These are phyloP conservation scores for Penaeus indicus DNA, from an alignment of 1,140 invertebrate genomes.

Conservation along the genomic window DNA sequence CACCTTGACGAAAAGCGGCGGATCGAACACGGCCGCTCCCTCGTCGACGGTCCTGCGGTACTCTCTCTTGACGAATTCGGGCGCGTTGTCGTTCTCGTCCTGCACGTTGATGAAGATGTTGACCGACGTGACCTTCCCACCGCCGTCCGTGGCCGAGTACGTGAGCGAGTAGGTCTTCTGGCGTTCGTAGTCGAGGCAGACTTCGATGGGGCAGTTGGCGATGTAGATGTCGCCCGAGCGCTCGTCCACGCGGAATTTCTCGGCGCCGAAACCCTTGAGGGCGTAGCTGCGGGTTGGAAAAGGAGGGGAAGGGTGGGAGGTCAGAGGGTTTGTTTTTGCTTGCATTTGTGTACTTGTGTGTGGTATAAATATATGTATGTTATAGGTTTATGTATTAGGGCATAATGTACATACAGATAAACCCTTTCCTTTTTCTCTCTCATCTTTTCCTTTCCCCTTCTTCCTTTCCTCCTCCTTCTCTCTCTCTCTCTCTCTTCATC, in stretches of 20 bases:
- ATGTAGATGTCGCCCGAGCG: conserved; percentile 78
- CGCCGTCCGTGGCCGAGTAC: conserved; percentile 83
- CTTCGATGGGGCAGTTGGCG: conserved; percentile 69
- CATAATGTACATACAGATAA: neutral
- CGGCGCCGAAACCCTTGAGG: conserved; percentile 81
- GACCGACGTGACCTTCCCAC: conserved; percentile 73
- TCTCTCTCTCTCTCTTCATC: too few relatives aligned
- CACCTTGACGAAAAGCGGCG: conserved; percentile 79
- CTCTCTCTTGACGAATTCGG: conserved; percentile 79
- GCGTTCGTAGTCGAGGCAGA: conserved; percentile 79
- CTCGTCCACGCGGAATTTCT: conserved; percentile 75
- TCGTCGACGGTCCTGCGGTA: conserved; percentile 83
- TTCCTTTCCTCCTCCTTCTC: too few relatives aligned
- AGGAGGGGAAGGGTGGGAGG: neutral
- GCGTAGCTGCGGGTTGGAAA: conserved; percentile 72
- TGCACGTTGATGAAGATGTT: conserved; percentile 77
- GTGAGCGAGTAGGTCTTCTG: conserved; percentile 84
- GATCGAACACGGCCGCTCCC: conserved; percentile 80
- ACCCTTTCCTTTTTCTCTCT: too few relatives aligned
- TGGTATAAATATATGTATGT: neutral
- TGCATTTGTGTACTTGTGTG: neutral
- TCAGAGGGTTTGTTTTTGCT: neutral
- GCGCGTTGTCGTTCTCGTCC: conserved; percentile 88
- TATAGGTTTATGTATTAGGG: too few relatives aligned
- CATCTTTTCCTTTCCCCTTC: too few relatives aligned